Evolutionary conservation across 2,113 vertebrate species (phyloP).

Genomic region (Arizona elegans): DNA sequence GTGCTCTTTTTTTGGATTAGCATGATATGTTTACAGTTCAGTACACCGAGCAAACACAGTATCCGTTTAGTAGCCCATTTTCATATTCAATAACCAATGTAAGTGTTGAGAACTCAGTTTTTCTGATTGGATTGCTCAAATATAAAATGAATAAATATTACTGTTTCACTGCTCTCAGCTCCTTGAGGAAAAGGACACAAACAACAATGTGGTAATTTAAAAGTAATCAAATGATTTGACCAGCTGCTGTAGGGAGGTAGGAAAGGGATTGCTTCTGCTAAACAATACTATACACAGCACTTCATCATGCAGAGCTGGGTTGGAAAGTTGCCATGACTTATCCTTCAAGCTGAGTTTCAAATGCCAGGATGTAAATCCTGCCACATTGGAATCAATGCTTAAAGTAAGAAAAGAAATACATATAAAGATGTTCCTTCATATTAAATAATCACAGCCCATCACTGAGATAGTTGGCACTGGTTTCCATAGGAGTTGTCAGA

Average conservation of each 20-base stretch:
- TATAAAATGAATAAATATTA: background rate
- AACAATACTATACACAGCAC: background rate
- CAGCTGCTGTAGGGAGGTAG: background rate
- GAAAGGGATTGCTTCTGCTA: background rate
- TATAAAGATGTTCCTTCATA: background rate
- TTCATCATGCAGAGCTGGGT: background rate
- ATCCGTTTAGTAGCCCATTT: background rate
- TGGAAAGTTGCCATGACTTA: background rate
- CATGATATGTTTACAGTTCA: background rate
- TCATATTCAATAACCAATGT: background rate
- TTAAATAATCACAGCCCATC: background rate
- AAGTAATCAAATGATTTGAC: background rate
- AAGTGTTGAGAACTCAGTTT: background rate
- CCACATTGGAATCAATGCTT: background rate
- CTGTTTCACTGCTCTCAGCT: background rate
- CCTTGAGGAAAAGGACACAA: background rate
- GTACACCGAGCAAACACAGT: background rate
- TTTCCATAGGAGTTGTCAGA: background rate
- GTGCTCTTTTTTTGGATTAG: background rate
- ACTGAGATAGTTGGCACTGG: background rate
- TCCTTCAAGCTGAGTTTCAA: background rate
- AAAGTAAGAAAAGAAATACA: background rate
- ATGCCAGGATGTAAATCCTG: background rate
- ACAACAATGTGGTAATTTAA: background rate
- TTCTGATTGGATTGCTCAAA: background rate